Base-by-base conservation (phyloP, 1,140 invertebrate species). In the Leptinotarsa lineolata region DNA sequence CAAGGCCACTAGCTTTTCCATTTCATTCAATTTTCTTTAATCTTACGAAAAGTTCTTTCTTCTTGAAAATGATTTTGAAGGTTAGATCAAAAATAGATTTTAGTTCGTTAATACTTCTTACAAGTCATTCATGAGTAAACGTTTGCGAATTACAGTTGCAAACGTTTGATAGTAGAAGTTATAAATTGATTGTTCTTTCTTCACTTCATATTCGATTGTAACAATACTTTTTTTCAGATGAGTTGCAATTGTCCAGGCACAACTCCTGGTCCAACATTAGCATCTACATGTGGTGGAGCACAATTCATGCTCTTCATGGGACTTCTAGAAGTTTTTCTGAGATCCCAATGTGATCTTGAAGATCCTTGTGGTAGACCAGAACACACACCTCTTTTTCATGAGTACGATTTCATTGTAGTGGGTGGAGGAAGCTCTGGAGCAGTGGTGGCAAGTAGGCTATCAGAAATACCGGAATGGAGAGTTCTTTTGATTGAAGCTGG, bases 271-370 rank as follows among this genome's bases (percentile, higher is more conserved):
- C 93, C 93, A 4, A 94, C 92, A 18, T 85, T 95, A 77, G 92
- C 93, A 8, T 90, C 91, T 61, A 93, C 92, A 24, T 95, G 93
- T 82, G 93, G 93, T 2, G 93, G 93, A 20, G 89, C 91, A 59
- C 90, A 91, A 18, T 94, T 93, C 80, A 94, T 94, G 93, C 88
- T 94, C 11, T 95, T 94, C 83, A 95, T 95, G 93, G 93, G 93
- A 4, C 87, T 95, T 0, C 87, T 94, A 18, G 93, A 94, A 80
- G 93, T 94, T 0, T 94, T 95, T 81, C 86, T 95, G 39, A 74
- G 75, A 59, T 93, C 92, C 58, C 93, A 94, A 79, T 94, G 93
- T 81, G 93, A 95, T 78, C 86, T 95, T 68, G 93, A 94, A 81
- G 93, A 95, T 84, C 93, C 93, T 4, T 95, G 93, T 81, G 91